Conservation (phyloP, 2,888 invertebrate species). For the Marronus borbonicus region DNA sequence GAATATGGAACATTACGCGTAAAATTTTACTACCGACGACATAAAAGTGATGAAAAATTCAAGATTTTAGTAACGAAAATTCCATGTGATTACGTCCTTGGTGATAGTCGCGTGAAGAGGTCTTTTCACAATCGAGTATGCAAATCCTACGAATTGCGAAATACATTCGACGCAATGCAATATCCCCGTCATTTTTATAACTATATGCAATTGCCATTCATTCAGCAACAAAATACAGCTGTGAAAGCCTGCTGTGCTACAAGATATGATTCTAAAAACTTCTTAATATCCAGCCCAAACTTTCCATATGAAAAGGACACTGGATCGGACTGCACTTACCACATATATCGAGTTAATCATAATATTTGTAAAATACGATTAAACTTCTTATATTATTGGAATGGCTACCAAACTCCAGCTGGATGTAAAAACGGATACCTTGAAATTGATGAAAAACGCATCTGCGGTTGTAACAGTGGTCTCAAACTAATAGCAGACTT, state of each 20-base stretch:
- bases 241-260: constrained; percentile 68
- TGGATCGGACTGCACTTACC: constrained; percentile 71
- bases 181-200: not conserved
- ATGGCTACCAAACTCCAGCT: constrained; percentile 67
- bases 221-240: constrained; percentile 16
- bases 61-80: constrained; percentile 68
- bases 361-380: constrained; percentile 73
- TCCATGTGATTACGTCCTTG: not conserved
- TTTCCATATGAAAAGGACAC: constrained; percentile 71
- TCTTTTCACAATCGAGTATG: not conserved
- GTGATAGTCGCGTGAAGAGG: not conserved
- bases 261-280: constrained; percentile 69
- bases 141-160: constrained; percentile 9
- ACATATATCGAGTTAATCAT: constrained; percentile 70
- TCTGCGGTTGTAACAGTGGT: constrained; percentile 75
- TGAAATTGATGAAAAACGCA: constrained; percentile 73
- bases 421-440: constrained; percentile 72
- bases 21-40: constrained; percentile 69
- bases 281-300: constrained; percentile 74
- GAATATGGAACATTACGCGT: constrained; percentile 71
- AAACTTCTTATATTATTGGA: constrained; percentile 73
- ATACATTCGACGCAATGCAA: not conserved
- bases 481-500: constrained; percentile 66
- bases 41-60: constrained; percentile 69
- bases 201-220: not conserved